Base-by-base conservation (phyloP, 2,113 vertebrate genomes). In the Zosterops borbonicus region DNA sequence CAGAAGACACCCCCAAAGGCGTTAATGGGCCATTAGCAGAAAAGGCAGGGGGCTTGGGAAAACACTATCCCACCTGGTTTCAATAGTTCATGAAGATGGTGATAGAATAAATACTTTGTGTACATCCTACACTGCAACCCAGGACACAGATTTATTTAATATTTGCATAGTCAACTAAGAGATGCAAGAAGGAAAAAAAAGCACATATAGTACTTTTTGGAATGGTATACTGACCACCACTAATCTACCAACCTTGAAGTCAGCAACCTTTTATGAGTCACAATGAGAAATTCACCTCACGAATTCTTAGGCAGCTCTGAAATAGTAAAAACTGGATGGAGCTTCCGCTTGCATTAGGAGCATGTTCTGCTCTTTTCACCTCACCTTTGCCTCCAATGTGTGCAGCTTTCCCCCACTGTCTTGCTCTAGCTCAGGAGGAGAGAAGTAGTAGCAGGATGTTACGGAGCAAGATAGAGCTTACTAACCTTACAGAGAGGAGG, bases 271-370 rank as follows among this genome's bases (percentile, higher is more conserved):
- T 60, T 12, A n/a, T 18, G n/a, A 67, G 15, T 28, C 50, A 10
- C 5, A 53, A 7, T 37, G 20, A 87, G 68, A 75, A 83, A 63
- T 11, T 67, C 6, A 33, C 25, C 13, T 76, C 7, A 5, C 24
- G 33, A 59, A 50, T 46, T 73, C 44, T 17, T 46, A 27, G 31
- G 35, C 28, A 4, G 0, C 31, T 60, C 44, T 70, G 56, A 75
- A 55, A 70, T 3, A 52, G 14, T 9, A 35, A 69, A 35, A 92
- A 53, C 17, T 49, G 42, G 21, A n/a, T 1, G 0, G 83, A 84
- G 21, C 12, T 49, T 29, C 8, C 0, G 0, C 4, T 9, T 74
- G 9, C 24, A 39, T 44, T 28, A 41, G 37, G 12, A 47, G 2
- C 6, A 16, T 2, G 3, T 33, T 56, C 58, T 60, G 35, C 14